Conservation (phyloP, 2,888 invertebrate genomes). For the Vanessa cardui region DNA sequence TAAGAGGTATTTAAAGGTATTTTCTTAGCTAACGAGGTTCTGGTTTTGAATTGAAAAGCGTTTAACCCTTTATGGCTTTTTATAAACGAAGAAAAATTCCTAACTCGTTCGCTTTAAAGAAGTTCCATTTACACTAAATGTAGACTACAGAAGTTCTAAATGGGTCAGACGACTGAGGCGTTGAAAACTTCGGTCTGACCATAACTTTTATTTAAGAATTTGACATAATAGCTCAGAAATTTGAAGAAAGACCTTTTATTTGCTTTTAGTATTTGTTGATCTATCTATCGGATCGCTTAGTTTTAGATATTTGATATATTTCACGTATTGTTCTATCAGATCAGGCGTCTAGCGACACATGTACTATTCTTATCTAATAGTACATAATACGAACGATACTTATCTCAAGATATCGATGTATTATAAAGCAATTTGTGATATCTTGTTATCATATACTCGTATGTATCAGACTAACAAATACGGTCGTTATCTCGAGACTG, state of each 20-base stretch:
- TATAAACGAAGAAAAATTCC: background rate
- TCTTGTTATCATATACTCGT: constrained; percentile 1
- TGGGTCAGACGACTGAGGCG: constrained; percentile 19
- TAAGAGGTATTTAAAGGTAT: too few species aligned
- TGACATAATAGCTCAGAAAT: constrained; percentile 9
- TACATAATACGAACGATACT: constrained; percentile 3
- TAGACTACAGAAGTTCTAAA: constrained; percentile 24
- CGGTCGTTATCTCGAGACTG: constrained; percentile 15
- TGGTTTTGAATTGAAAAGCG: background rate
- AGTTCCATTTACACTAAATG: constrained; percentile 17
- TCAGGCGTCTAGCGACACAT: too few species aligned
- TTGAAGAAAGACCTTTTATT: background rate
- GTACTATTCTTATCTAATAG: constrained; percentile 16
- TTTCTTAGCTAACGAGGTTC: too few species aligned
- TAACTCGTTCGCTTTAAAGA: constrained; percentile 11
- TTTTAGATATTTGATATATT: too few species aligned
- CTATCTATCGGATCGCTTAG: background rate
- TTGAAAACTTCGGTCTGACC: constrained; percentile 14
- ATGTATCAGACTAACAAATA: constrained; percentile 10
- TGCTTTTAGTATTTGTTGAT: background rate
- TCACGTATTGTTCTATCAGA: background rate
- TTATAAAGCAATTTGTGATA: constrained; percentile 37
- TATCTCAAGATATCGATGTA: constrained; percentile 34
- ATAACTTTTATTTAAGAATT: constrained; percentile 10
- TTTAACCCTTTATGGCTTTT: background rate